These are phyloP conservation scores for Drosophila arizonae DNA, from an alignment of 1,140 invertebrate genomes.

Conservation along the genomic window DNA sequence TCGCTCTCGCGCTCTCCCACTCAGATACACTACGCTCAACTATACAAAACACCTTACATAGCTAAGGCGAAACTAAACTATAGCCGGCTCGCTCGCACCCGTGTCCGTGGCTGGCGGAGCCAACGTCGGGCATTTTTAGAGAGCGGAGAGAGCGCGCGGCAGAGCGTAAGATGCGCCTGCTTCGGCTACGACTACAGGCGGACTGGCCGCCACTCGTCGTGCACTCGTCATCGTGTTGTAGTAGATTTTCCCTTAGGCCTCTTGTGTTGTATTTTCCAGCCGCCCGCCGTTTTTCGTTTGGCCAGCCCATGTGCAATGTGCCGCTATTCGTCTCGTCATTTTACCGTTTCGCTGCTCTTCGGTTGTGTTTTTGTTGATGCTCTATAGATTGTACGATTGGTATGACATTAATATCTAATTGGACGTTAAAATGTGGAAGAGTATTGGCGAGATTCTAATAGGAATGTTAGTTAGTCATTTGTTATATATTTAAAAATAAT, in stretches of 20 bases:
- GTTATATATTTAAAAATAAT: not conserved
- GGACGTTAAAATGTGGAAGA: not conserved
- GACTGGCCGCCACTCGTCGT: constrained; percentile 37
- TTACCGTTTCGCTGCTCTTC: constrained; percentile 30
- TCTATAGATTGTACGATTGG: constrained; percentile 38
- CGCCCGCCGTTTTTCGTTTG: constrained; percentile 47
- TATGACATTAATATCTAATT: constrained; percentile 26
- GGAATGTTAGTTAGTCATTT: not conserved
- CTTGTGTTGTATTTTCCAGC: constrained; percentile 69
- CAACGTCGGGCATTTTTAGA: not conserved
- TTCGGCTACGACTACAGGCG: constrained; percentile 44
- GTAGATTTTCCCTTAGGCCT: constrained; percentile 71
- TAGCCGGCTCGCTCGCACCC: constrained; percentile 63
- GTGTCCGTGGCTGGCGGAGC: not conserved
- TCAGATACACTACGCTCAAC: constrained; percentile 74
- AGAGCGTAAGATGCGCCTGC: constrained; percentile 64
- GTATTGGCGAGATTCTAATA: not conserved
- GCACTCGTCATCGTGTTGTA: constrained; percentile 40
- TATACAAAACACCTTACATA: constrained; percentile 76
- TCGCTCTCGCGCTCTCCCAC: constrained; percentile 75
- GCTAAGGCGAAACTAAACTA: constrained; percentile 67
- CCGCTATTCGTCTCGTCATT: constrained; percentile 62
- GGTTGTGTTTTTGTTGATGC: constrained; percentile 44
- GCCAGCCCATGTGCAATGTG: constrained; percentile 58
- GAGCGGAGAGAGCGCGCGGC: constrained; percentile 44